Base-by-base conservation (phyloP, 2,888 invertebrate genomes). In the Xylota segnis region DNA sequence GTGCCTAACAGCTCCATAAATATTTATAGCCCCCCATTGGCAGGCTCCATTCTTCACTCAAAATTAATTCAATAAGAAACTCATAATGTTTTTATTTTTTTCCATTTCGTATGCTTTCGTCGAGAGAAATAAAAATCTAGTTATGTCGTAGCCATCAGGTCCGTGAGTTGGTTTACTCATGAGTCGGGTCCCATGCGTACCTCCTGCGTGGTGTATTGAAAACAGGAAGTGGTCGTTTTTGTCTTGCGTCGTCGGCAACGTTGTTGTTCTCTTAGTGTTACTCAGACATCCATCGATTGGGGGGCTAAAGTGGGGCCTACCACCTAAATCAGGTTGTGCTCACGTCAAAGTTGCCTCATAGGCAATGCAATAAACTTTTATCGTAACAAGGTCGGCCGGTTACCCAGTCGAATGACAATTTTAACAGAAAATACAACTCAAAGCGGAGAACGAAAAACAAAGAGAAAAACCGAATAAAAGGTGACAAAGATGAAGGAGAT, bases 341-440 rank as follows among this genome's bases (percentile, higher is more conserved):
- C 29, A 47, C 12, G 23, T 52, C 16, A 29, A 32, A 56, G 66
- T 45, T 77, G 45, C 54, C 34, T 54, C 61, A 78, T 74, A 74
- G 61, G 27, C 68, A 83, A 83, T 74, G 83, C 78, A 78, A 78
- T 78, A 83, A 83, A 83, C 78, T 78, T 83, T 78, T 78, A 78
- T 74, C 74, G 78, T 78, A 83, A 78, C 83, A 83, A 83, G 83
- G 83, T 78, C 83, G 63, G 66, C 74, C 63, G 29, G 83, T 78
- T 77, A 14, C 43, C 50, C 76, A 66, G 71, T 18, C 47, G 72
- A 68, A 45, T 81, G 78, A 79, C 63, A 56, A 65, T 34, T 63
- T 75, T 10, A 58, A 61, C 23, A 50, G 27, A 32, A 63, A 43
- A 47, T 32, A 16, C 27, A 37, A 56, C 2, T 23, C 23, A 72